Percentiles rank a stretch among this genome's conserved stretches.
These are phyloP conservation scores for Drosophila chauvacae DNA, from an alignment of 1,140 invertebrate genomes.

Conservation along the genomic window DNA sequence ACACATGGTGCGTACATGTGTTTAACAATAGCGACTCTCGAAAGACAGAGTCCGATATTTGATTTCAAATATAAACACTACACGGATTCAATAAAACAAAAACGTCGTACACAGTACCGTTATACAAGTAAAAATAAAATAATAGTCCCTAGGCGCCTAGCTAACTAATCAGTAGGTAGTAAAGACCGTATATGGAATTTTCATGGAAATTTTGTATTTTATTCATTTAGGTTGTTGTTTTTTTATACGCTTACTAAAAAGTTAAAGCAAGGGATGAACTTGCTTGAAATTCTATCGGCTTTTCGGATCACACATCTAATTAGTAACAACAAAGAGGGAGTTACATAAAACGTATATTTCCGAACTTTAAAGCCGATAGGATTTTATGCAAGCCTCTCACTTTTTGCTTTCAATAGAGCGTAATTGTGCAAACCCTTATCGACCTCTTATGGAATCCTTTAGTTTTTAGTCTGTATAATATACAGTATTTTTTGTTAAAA, in stretches of 20 bases:
- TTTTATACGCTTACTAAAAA: slow-evolving; percentile 49
- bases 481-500: slow-evolving; percentile 57
- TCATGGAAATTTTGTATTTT: slow-evolving; percentile 55
- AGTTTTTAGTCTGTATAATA: slow-evolving; percentile 63
- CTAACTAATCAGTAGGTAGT: slow-evolving; percentile 60
- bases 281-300: slow-evolving; percentile 7
- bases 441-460: slow-evolving; percentile 65
- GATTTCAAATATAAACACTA: slow-evolving; percentile 34
- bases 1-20: slow-evolving; percentile 47
- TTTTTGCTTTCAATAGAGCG: slow-evolving; percentile 6
- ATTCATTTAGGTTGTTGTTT: slow-evolving; percentile 18
- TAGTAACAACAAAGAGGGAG: neutral
- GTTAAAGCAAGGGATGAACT: slow-evolving; percentile 14
- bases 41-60: slow-evolving; percentile 38
- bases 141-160: slow-evolving; percentile 52
- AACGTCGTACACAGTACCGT: slow-evolving; percentile 68
- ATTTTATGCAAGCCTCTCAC: slow-evolving; percentile 11
- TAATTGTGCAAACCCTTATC: slow-evolving; percentile 43
- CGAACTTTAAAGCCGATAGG: neutral
- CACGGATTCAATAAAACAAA: slow-evolving; percentile 56
- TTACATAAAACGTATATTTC: neutral
- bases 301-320: neutral
- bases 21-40: slow-evolving; percentile 28
- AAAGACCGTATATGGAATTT: slow-evolving; percentile 60
- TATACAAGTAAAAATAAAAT: slow-evolving; percentile 48